Conservation (phyloP, 2,888 invertebrate species). For the Amorpha juglandis region DNA sequence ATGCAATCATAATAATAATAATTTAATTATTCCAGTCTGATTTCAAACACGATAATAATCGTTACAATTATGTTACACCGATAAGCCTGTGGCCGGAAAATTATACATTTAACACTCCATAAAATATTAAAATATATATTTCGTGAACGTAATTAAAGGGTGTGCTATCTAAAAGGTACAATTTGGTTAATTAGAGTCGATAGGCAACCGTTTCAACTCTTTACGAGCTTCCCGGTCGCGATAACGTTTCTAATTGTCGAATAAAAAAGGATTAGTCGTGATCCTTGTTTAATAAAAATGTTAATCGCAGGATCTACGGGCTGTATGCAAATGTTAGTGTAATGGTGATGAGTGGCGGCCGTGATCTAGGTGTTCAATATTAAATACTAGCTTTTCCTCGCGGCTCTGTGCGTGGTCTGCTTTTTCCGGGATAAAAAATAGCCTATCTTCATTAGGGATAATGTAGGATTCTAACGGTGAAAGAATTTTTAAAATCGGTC, state of each 20-base stretch:
- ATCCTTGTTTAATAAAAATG: conserved; percentile 84
- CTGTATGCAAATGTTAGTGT: conserved; percentile 73
- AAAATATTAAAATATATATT: conserved; percentile 53
- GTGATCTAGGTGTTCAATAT: not conserved
- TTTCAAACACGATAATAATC: not conserved
- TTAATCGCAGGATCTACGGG: conserved; percentile 79
- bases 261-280: conserved; percentile 82
- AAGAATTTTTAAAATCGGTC: no score
- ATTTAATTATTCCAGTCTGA: no score
- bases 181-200: conserved; percentile 76
- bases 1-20: no score
- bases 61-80: conserved; percentile 14
- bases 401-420: no score
- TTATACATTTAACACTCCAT: conserved; percentile 56
- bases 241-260: conserved; percentile 82
- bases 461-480: no score
- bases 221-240: conserved; percentile 74
- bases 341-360: conserved; percentile 24
- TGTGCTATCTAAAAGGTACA: conserved; percentile 64
- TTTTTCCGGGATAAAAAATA: no score
- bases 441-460: no score
- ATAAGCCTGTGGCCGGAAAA: conserved; percentile 31
- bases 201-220: conserved; percentile 79
- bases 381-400: no score
- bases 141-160: conserved; percentile 57